These are phyloP conservation scores for Drosophila guanche DNA, from an alignment of 1,140 invertebrate species.

Conservation along the genomic window DNA sequence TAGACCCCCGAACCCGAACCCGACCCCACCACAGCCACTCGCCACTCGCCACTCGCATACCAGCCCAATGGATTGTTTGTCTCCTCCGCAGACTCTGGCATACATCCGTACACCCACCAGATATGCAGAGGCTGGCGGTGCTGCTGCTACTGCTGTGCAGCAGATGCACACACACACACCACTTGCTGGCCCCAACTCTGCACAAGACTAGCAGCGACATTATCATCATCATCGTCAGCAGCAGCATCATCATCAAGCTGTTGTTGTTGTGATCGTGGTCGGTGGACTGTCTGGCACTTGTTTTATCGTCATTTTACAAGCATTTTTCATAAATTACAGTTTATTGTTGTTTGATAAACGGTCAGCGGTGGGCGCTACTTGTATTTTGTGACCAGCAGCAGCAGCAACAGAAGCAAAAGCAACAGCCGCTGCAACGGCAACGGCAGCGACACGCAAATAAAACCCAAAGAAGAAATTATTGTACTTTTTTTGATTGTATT, in stretches of 20 bases:
- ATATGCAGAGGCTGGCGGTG: neutral
- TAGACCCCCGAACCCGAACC: conserved; percentile 31
- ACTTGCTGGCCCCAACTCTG: conserved; percentile 39
- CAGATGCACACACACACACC: conserved; percentile 23
- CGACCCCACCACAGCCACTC: conserved; percentile 32
- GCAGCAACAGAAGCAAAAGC: too few species aligned
- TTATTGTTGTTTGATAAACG: conserved; percentile 82
- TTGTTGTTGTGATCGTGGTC: conserved; percentile 44
- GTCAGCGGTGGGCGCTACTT: conserved; percentile 77
- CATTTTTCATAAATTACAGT: conserved; percentile 82
- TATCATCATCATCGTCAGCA: conserved; percentile 67
- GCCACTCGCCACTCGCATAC: conserved; percentile 56
- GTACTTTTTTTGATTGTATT: conserved; percentile 73
- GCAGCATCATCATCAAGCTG: conserved; percentile 45
- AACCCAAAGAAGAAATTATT: conserved; percentile 73
- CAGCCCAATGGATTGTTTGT: conserved; percentile 64
- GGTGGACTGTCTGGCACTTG: conserved; percentile 60
- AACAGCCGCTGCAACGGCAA: neutral
- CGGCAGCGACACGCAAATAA: conserved; percentile 69
- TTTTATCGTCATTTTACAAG: conserved; percentile 82
- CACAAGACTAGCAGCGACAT: conserved; percentile 73
- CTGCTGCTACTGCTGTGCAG: conserved; percentile 24
- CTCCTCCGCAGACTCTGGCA: conserved; percentile 35
- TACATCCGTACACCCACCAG: conserved; percentile 33
- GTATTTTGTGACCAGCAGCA: conserved; percentile 64